A percentile compares a stretch with the other conserved stretches of the same genome.
These are phyloP conservation scores for Cylindroiulus punctatus DNA, from an alignment of 2,888 invertebrate species.

Conservation along the genomic window DNA sequence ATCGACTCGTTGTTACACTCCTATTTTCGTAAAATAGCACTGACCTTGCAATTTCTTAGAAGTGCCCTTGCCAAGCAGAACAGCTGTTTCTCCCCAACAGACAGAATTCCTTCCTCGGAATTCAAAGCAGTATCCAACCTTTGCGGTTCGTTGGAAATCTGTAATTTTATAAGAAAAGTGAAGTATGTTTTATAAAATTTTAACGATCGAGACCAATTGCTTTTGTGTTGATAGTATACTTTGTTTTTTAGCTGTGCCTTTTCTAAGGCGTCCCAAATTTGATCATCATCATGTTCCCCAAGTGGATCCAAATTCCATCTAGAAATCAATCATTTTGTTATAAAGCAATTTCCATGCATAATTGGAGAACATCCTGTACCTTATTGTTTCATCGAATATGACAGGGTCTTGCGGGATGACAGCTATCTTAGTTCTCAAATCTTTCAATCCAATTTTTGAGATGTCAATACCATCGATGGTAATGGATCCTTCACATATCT, in stretches of 20 bases:
- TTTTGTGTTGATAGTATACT: constrained; percentile 63
- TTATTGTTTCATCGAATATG: constrained; percentile 72
- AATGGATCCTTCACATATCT: constrained; percentile 69
- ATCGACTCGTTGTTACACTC: too few relatives aligned
- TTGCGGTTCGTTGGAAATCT: constrained; percentile 63
- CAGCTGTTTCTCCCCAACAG: constrained; percentile 73
- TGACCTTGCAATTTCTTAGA: constrained; percentile 67
- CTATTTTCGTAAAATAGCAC: too few relatives aligned
- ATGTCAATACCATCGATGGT: constrained; percentile 70
- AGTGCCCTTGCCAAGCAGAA: constrained; percentile 73
- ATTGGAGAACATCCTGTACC: constrained; percentile 65
- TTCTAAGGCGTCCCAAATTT: constrained; percentile 65
- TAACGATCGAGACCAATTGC: too few relatives aligned
- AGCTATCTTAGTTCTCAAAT: constrained; percentile 69
- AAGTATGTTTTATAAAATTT: neutral
- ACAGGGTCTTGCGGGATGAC: constrained; percentile 75
- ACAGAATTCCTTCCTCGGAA: constrained; percentile 68
- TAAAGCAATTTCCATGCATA: too few relatives aligned
- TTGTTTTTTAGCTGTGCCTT: constrained; percentile 66
- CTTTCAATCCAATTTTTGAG: constrained; percentile 67
- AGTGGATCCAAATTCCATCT: constrained; percentile 64
- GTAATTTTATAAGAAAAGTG: neutral
- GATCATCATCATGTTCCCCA: constrained; percentile 62
- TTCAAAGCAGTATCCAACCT: constrained; percentile 69
- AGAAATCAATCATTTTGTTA: too few relatives aligned